Base-by-base conservation (phyloP, 2,888 invertebrate genomes). In the Camptogramma bilineatum region DNA sequence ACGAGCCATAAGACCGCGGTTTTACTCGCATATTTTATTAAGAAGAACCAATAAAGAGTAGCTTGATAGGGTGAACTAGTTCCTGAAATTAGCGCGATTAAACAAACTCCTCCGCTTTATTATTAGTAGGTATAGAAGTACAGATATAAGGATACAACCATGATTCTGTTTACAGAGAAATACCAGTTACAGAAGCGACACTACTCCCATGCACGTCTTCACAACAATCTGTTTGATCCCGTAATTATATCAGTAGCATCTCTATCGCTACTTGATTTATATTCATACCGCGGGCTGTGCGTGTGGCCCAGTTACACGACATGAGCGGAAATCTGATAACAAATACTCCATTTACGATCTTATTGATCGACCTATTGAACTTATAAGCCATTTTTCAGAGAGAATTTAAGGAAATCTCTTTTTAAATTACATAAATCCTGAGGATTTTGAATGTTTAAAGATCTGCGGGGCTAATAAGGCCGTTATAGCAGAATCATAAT, bases 281-380 rank as follows among this genome's bases (percentile, higher is more conserved):
- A 85, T 84, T 84, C 86, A 82, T 80, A 76, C 70, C 76, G 75
- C 70, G 76, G 68, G 53, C 75, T 76, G 74, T 70, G 42, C 52
- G 64, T 64, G 66, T 59, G 62, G 72, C 53, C 52, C 42, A 62
- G 66, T 16, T 46, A n/a, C 24, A 10, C 31, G 19, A n/a, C 50
- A 48, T 4, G 52, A 67, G 66, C 62, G 62, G 44, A 7, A 16
- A 16, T 34, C 42, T 8, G 16, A 44, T 44, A 44, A 17, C 44
- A 17, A 44, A 42, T 17, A 44, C 16, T 5, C 1, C 44, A 8
- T 17, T 44, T 17, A 44, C 34, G 34, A 39, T 39, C 13, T 3
- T 39, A 39, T 39, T 13, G 34, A 39, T 39, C 34, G 34, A 39
- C 34, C 13, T 39, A 39, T 31, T 31, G 13, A 39, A 39, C 31